These are phyloP conservation scores for Sylvietta virens DNA, from an alignment of 2,113 vertebrate species.

Conservation along the genomic window DNA sequence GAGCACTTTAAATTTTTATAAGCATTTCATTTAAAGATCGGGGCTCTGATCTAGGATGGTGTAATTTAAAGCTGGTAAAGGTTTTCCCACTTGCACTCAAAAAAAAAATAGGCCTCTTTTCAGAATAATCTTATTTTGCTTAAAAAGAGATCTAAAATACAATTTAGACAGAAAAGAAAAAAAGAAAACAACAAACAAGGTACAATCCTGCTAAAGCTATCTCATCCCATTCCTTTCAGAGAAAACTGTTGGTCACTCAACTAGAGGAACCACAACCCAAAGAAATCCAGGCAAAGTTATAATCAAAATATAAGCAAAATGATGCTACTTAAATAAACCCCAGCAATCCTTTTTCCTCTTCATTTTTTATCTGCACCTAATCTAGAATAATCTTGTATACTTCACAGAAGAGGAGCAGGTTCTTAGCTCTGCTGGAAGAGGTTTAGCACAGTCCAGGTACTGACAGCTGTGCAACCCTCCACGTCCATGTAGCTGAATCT, in stretches of 20 bases:
- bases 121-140: background rate
- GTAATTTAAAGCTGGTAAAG: background rate
- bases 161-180: background rate
- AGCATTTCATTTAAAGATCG: conserved; percentile 40
- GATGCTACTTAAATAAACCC: accelerated
- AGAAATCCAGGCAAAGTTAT: background rate
- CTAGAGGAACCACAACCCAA: background rate
- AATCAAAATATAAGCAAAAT: background rate
- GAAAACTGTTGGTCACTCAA: background rate
- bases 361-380: background rate
- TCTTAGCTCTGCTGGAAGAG: background rate
- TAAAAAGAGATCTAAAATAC: background rate
- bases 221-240: background rate
- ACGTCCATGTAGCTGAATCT: accelerated
- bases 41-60: background rate
- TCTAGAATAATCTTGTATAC: background rate
- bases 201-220: background rate
- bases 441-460: no score
- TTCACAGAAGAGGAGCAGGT: background rate
- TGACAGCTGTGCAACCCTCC: background rate
- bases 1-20: conserved; percentile 46
- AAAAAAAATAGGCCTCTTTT: background rate
- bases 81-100: background rate
- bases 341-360: no score
- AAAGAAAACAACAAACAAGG: background rate